Evolutionary conservation across 2,888 invertebrate species (phyloP).

Genomic region (Limnephilus marmoratus): DNA sequence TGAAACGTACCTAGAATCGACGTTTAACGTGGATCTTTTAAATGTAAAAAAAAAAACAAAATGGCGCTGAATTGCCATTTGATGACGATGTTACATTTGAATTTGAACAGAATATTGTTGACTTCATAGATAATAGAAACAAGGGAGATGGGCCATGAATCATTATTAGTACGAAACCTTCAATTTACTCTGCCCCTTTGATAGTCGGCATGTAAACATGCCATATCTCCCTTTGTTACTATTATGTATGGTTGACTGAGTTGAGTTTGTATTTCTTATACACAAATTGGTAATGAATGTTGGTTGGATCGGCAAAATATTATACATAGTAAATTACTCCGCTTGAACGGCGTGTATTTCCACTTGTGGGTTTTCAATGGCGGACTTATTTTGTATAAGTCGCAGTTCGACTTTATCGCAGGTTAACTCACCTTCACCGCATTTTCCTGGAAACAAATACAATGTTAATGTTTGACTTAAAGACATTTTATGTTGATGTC

Average conservation of each 20-base stretch:
- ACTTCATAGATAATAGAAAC: too few relatives aligned
- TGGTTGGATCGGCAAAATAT: neutral
- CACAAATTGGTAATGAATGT: neutral
- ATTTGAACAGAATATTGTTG: neutral
- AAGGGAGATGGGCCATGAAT: too few relatives aligned
- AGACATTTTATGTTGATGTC: too few relatives aligned
- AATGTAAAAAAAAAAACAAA: too few relatives aligned
- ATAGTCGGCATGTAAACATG: too few relatives aligned
- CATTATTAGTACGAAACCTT: too few relatives aligned
- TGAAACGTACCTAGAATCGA: too few relatives aligned
- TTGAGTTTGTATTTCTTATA: neutral
- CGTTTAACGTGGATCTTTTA: too few relatives aligned
- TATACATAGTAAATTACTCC: neutral
- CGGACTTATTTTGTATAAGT: slow-evolving; percentile 88
- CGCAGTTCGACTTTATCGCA: slow-evolving; percentile 83
- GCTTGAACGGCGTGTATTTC: slow-evolving; percentile 72
- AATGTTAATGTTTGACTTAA: neutral
- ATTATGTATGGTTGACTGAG: neutral
- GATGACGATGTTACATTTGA: too few relatives aligned
- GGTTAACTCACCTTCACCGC: slow-evolving; percentile 71
- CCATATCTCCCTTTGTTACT: too few relatives aligned
- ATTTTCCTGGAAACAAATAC: slow-evolving; percentile 58
- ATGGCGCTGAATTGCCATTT: too few relatives aligned
- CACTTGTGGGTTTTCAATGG: slow-evolving; percentile 84
- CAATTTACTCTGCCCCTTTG: too few relatives aligned